Evolutionary conservation across 2,888 invertebrate genomes (phyloP), one percentile per base, ranked within the genome.

Genomic region (Lithodes maja): DNA sequence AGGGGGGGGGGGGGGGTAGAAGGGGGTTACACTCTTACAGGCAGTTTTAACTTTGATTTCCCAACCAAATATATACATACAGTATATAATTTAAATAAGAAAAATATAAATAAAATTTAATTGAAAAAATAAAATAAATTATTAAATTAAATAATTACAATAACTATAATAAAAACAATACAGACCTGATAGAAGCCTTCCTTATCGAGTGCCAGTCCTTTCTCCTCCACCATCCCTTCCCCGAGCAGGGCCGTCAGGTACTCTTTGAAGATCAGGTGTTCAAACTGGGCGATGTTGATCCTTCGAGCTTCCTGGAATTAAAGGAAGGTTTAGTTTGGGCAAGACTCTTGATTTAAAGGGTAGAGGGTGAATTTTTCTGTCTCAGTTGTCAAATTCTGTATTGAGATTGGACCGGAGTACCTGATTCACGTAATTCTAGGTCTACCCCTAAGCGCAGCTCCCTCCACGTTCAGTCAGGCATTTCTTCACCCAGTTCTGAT

Each of bases 221-320:
- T 15, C 50, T 74, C 79, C n/a, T 33, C 75, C 7, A 74, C 75
- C 1, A 12, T 61, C 50, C 50, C 12, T 17, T 75, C 49, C 7
- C 86, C 86, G 1, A 86, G 9, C 2, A 86, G 50, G 2, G 50
- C 3, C n/a, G 75, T 50, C 2, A 86, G 5, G 12, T 81, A 86
- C 74, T 86, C 81, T 1, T n/a, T 54, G 54, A 74, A 86, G 2
- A 75, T 12, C 12, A 49, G 1, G 81, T 86, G 71, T 61, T 86
- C 81, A 49, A 17, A 75, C 61, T 81, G 81, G 1, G 81, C 86
- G 1, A 86, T 86, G 75, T 74, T 81, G 50, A 86, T 81, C 7
- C 81, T 9, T 3, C 86, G 71, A 15, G 86, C 61, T 49, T 81
- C 86, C 81, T 86, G 77, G 2, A 33, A 74, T 74, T n/a, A 17